Conservation (phyloP, 92 coral and sea anemone species). For the Paragorgia papillata region DNA sequence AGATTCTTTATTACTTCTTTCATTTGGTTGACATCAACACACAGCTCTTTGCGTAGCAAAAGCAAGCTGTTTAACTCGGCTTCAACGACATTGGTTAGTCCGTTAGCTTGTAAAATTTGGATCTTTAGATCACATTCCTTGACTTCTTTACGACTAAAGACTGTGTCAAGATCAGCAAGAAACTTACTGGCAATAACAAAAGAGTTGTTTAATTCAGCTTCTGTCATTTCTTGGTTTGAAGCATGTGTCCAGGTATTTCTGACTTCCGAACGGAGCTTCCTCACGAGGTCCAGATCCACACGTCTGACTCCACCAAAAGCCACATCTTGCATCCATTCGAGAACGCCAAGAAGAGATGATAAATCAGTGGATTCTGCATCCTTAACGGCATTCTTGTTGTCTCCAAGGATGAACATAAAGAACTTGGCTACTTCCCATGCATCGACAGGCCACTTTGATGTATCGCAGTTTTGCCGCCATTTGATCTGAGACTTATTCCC, state of each 20-base stretch:
- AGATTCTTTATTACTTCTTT: background rate
- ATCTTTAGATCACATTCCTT: background rate
- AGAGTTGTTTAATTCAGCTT: background rate
- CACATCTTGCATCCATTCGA: constrained; percentile 37
- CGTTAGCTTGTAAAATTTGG: background rate
- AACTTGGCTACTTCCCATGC: constrained; percentile 55
- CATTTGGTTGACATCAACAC: constrained; percentile 4
- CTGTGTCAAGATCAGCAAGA: constrained; percentile 1
- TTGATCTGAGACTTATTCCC: background rate
- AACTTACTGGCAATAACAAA: too few species aligned
- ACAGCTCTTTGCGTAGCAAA: background rate
- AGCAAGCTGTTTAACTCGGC: constrained; percentile 1
- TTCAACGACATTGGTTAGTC: constrained; percentile 11
- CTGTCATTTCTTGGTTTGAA: constrained; percentile 12
- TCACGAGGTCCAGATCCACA: too few species aligned
- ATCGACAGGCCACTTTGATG: constrained; percentile 21
- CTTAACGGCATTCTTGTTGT: constrained; percentile 14
- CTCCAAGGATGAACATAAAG: constrained; percentile 47
- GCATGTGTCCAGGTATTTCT: constrained; percentile 46
- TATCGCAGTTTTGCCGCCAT: constrained; percentile 9
- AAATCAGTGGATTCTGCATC: constrained; percentile 49
- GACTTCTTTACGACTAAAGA: background rate
- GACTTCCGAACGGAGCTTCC: background rate
- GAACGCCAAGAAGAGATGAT: constrained; percentile 23
- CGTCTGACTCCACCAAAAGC: constrained; percentile 13